Conservation (phyloP, 2,888 invertebrate genomes). For the Arctia plantaginis region DNA sequence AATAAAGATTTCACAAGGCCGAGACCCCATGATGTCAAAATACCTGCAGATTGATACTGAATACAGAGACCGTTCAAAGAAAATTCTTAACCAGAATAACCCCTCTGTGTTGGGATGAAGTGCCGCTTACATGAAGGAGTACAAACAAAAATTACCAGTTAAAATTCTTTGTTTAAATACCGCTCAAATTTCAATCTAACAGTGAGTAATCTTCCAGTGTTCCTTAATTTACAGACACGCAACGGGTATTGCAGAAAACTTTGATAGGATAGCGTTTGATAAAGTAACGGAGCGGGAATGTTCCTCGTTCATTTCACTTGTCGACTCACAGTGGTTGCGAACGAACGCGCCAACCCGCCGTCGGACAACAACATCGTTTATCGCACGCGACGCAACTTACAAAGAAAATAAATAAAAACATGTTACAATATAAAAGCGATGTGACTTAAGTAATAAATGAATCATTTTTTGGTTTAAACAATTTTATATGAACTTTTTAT, state of each 20-base stretch:
- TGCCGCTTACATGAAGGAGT: constrained; percentile 4
- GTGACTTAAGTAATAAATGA: constrained; percentile 59
- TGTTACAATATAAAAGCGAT: constrained; percentile 61
- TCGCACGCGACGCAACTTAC: constrained; percentile 52
- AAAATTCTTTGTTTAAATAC: constrained; percentile 45
- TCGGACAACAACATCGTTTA: constrained; percentile 44
- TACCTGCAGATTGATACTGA: constrained; percentile 39
- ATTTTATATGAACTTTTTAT: constrained; percentile 34
- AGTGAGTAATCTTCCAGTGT: constrained; percentile 64
- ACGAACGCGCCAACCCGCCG: constrained; percentile 57
- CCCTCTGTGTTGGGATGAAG: background rate
- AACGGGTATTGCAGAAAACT: constrained; percentile 59
- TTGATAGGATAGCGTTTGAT: constrained; percentile 59
- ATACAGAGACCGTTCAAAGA: constrained; percentile 42
- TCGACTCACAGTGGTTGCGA: constrained; percentile 63
- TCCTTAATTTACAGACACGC: constrained; percentile 65
- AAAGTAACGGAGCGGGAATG: constrained; percentile 60
- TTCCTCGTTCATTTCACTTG: constrained; percentile 71
- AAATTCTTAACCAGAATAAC: constrained; percentile 47
- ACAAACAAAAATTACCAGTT: background rate
- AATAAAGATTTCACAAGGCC: background rate
- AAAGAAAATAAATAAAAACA: constrained; percentile 53
- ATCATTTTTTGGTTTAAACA: constrained; percentile 37
- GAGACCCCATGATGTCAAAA: constrained; percentile 18
- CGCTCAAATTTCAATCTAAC: constrained; percentile 56